Evolutionary conservation across 2,888 invertebrate genomes (phyloP), one percentile per base, ranked within the genome.

Genomic region (Cephus spinipes): DNA sequence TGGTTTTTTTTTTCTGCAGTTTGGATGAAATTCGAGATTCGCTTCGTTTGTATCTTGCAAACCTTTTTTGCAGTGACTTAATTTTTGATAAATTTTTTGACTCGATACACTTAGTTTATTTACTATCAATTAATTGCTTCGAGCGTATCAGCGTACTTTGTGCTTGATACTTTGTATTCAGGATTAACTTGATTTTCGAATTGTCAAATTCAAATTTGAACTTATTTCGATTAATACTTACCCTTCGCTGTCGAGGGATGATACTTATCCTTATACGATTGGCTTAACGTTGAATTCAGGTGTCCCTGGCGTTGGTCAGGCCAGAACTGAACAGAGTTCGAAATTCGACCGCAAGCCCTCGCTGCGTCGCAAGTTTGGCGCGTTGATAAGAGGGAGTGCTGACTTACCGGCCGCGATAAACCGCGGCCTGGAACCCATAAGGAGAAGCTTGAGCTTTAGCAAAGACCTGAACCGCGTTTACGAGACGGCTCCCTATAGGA

Each of bases 341-440:
- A 88, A 86, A 79, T 84, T 89, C 76, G 86, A 89, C 30, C 87
- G 89, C 71, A 87, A 87, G 77, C 83, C 85, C 11, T 90, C 90
- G 79, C 82, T 90, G 36, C 87, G 89, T 75, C 87, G 86, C 78
- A 90, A 88, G 85, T 85, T 90, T 75, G 86, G 88, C 3, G 85
- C 87, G 79, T 80, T 90, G 86, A 83, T 90, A 85, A 88, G 84
- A 74, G 86, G 87, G 80, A 84, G 89, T 81, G 81, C 89, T n/a
- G 89, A 89, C 80, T 88, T 90, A 86, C 89, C 90, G 84, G 88
- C 90, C 11, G 90, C 83, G 82, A 89, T 90, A 81, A 90, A 89
- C 83, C 89, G 89, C 31, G 82, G 89, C 77, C 86, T 89, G 78
- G 88, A 85, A 80, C 89, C 90, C 79, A 89, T 90, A 78, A 89